Evolutionary conservation across 2,888 invertebrate species (phyloP).

Genomic region (Drosophila tanythrix): DNA sequence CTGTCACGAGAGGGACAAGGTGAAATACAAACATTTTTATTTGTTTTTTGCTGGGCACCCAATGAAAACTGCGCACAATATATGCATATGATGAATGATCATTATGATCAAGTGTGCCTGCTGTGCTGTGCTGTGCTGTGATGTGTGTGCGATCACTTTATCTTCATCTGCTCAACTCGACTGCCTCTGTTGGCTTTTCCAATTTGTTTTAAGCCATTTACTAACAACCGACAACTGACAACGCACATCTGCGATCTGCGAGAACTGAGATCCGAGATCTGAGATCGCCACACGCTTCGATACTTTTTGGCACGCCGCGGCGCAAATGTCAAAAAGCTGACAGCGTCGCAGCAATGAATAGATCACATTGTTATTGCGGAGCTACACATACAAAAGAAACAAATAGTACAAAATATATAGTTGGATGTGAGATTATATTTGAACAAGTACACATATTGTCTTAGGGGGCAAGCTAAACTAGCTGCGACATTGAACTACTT

Average conservation of each 20-base stretch:
- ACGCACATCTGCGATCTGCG: slow-evolving; percentile 36
- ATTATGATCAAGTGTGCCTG: slow-evolving; percentile 55
- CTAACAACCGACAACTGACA: slow-evolving; percentile 33
- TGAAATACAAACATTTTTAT: slow-evolving; percentile 71
- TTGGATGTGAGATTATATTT: slow-evolving; percentile 16
- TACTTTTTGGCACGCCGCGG: slow-evolving; percentile 74
- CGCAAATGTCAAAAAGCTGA: slow-evolving; percentile 64
- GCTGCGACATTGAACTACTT: slow-evolving; percentile 40
- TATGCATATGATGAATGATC: slow-evolving; percentile 69
- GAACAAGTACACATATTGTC: slow-evolving; percentile 47
- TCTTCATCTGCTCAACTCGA: slow-evolving; percentile 41
- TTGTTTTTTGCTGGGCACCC: slow-evolving; percentile 61
- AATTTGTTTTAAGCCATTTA: slow-evolving; percentile 64
- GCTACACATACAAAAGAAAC: not conserved
- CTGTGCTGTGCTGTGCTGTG: slow-evolving; percentile 41
- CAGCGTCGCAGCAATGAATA: slow-evolving; percentile 59
- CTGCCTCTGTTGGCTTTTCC: slow-evolving; percentile 68
- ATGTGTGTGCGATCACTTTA: slow-evolving; percentile 47
- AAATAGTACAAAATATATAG: not conserved
- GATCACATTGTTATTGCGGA: slow-evolving; percentile 56
- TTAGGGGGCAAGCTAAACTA: slow-evolving; percentile 16
- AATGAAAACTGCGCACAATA: slow-evolving; percentile 58
- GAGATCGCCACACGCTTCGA: slow-evolving; percentile 71
- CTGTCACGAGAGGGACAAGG: slow-evolving; percentile 13
- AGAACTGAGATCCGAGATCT: slow-evolving; percentile 22